These are phyloP conservation scores for Propithecus deckenii DNA, from an alignment of 2,797 vertebrate genomes.

Conservation along the genomic window DNA sequence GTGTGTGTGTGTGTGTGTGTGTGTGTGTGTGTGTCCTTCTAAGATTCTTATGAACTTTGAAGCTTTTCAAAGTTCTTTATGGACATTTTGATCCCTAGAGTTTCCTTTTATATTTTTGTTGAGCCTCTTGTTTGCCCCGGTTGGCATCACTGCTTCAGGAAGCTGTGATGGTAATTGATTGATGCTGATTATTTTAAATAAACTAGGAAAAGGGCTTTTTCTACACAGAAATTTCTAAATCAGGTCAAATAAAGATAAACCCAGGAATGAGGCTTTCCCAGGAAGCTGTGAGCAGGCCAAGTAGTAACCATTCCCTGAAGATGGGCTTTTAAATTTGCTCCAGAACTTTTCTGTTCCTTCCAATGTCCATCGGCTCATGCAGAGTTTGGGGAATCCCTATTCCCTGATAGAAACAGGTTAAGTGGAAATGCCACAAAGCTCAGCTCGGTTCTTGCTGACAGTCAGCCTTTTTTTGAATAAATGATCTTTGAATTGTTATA, in stretches of 20 bases:
- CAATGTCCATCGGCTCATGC: not conserved
- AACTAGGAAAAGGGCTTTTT: not conserved
- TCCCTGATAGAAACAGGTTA: not conserved
- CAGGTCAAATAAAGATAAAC: not conserved
- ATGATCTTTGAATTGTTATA: not conserved
- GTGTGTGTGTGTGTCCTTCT: not conserved
- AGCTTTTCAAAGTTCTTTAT: not conserved
- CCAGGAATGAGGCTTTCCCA: not conserved
- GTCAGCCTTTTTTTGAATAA: not conserved
- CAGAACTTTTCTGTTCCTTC: not conserved
- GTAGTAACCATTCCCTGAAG: not conserved
- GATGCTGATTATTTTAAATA: not conserved
- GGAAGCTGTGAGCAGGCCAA: not conserved
- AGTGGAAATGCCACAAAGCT: not conserved
- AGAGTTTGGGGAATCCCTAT: not conserved
- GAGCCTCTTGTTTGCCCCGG: not conserved
- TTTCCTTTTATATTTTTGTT: not conserved
- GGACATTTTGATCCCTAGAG: not conserved
- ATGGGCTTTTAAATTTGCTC: not conserved
- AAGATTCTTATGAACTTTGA: not conserved
- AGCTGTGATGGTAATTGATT: not conserved
- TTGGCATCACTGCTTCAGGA: not conserved
- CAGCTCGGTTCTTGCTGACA: not conserved
- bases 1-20: not conserved
- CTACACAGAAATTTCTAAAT: not conserved